Conservation (phyloP, 2,113 vertebrate species). For the Rhombomys opimus region DNA sequence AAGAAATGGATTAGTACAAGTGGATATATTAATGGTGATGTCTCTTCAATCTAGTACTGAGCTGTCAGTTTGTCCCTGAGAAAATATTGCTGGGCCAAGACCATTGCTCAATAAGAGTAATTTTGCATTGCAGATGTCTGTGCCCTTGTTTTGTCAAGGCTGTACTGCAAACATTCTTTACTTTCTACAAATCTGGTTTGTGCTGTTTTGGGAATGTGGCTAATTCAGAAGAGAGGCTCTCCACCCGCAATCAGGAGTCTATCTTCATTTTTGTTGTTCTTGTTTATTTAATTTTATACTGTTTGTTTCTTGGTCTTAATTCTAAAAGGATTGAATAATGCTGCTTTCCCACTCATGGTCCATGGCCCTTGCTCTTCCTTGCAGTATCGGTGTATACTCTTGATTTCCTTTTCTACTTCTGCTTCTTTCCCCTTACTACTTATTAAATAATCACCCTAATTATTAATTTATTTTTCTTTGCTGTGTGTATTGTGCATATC, state of each 20-base stretch:
- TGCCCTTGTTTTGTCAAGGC: conserved; percentile 63
- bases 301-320: background rate
- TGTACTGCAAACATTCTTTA: conserved; percentile 39
- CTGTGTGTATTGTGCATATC: background rate
- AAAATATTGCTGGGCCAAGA: conserved; percentile 62
- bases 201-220: background rate
- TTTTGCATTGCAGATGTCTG: conserved; percentile 41
- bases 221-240: background rate
- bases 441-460: background rate
- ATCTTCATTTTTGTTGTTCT: background rate
- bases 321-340: conserved; percentile 17
- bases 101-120: conserved; percentile 68
- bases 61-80: conserved; percentile 66
- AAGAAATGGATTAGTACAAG: conserved; percentile 74
- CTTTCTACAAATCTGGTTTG: conserved; percentile 21
- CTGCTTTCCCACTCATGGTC: background rate
- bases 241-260: fast-evolving
- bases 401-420: background rate
- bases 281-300: background rate
- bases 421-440: background rate
- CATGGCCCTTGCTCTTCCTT: background rate
- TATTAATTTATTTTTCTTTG: background rate
- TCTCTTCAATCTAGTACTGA: conserved; percentile 70
- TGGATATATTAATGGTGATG: conserved; percentile 75
- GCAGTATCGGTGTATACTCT: background rate